Conservation (phyloP, 2,888 invertebrate genomes). For the Scotopteryx bipunctaria region DNA sequence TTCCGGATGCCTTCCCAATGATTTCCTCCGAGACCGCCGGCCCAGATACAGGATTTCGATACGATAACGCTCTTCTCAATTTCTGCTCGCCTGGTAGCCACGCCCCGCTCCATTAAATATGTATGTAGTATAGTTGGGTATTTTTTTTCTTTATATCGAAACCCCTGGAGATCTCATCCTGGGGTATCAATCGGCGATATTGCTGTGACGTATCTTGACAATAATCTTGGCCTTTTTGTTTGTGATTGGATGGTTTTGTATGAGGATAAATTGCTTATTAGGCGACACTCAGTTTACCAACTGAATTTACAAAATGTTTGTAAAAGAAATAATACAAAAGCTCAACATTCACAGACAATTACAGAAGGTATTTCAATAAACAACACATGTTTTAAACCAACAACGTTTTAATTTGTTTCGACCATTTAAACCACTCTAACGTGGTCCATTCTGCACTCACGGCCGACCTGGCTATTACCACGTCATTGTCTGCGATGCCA, state of each 20-base stretch:
- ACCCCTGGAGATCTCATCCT: constrained; percentile 63
- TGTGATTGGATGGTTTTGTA: constrained; percentile 16
- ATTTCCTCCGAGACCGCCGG: constrained; percentile 88
- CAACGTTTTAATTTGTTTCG: constrained; percentile 31
- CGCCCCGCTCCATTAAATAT: constrained; percentile 73
- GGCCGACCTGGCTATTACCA: constrained; percentile 43
- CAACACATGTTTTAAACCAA: constrained; percentile 27
- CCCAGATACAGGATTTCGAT: constrained; percentile 82
- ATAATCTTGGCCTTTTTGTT: constrained; percentile 53
- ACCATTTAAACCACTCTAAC: constrained; percentile 31
- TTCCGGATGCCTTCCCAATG: constrained; percentile 90
- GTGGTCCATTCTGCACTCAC: constrained; percentile 25
- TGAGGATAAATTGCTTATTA: background rate
- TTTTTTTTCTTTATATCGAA: constrained; percentile 57
- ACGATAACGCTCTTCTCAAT: constrained; percentile 79
- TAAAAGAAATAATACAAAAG: constrained; percentile 7
- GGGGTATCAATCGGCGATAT: constrained; percentile 74
- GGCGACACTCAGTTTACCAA: background rate
- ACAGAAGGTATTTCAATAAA: constrained; percentile 29
- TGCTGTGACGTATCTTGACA: constrained; percentile 60
- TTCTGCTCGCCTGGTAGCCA: constrained; percentile 72
- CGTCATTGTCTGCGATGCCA: constrained; percentile 42
- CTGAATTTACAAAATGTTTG: background rate
- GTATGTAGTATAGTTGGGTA: constrained; percentile 60
- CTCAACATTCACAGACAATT: constrained; percentile 29